Conservation (phyloP, 2,797 vertebrate species). For the Parauchenoglanis punctatus region DNA sequence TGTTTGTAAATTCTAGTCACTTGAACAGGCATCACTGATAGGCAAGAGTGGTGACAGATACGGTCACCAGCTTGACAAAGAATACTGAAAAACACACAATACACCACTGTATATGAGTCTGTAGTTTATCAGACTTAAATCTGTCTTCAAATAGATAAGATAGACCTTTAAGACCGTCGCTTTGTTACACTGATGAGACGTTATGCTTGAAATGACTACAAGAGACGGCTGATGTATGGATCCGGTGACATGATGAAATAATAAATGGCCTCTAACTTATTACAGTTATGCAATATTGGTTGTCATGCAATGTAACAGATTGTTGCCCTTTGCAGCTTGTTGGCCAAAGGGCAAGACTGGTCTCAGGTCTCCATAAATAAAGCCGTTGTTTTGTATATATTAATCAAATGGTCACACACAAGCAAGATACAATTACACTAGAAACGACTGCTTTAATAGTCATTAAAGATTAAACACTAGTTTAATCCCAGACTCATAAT, state of each 20-base stretch:
- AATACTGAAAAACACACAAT: background rate
- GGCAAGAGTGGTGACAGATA: slow-evolving; percentile 41
- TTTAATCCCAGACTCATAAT: slow-evolving; percentile 12
- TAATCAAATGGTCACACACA: background rate
- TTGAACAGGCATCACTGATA: slow-evolving; percentile 23
- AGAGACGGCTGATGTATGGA: background rate
- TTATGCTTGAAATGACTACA: background rate
- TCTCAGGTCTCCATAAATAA: background rate
- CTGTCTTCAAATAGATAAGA: background rate
- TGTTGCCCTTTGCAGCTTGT: background rate
- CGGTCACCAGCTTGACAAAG: background rate
- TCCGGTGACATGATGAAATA: background rate
- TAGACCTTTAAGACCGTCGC: background rate
- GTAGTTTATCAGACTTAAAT: slow-evolving; percentile 10
- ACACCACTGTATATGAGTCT: background rate
- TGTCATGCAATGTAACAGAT: background rate
- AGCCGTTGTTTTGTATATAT: background rate
- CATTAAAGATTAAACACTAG: background rate
- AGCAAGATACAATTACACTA: background rate
- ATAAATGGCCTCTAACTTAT: background rate
- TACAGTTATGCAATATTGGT: background rate
- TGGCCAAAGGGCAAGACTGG: background rate
- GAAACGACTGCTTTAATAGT: background rate
- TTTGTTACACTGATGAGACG: background rate
- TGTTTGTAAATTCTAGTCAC: slow-evolving; percentile 47